These are phyloP conservation scores for Temnopleurus reevesii DNA, from an alignment of 53 echinoderm and acorn worm species.

Conservation along the genomic window DNA sequence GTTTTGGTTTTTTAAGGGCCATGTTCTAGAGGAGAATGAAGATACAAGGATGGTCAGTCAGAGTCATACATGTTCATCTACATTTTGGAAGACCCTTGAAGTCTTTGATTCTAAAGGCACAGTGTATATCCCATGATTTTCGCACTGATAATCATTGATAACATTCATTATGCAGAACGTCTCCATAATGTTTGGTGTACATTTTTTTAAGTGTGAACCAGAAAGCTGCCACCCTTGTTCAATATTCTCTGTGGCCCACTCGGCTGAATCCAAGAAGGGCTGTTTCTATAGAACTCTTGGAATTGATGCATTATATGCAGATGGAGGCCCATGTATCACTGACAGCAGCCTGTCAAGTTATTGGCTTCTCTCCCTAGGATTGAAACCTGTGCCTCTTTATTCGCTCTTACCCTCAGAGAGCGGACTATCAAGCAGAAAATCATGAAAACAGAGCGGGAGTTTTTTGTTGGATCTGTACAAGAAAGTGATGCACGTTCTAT, in stretches of 20 bases:
- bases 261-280: neutral
- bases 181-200: neutral
- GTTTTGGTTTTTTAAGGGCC: neutral
- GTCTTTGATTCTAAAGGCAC: slow-evolving; percentile 5
- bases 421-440: too few relatives aligned
- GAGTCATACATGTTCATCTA: neutral
- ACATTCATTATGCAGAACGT: neutral
- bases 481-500: too few relatives aligned
- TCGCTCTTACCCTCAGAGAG: too few relatives aligned
- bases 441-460: too few relatives aligned
- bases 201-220: neutral
- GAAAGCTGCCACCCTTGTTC: neutral
- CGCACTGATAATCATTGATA: too few relatives aligned
- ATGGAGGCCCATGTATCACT: slow-evolving; percentile 4
- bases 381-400: too few relatives aligned
- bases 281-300: neutral
- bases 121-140: too few relatives aligned
- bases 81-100: neutral
- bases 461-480: too few relatives aligned
- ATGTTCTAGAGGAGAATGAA: neutral
- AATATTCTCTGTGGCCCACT: neutral
- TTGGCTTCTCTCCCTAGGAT: too few relatives aligned
- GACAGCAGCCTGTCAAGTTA: neutral
- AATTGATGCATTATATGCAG: neutral
- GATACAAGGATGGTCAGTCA: neutral